phyloP scores from a whole-genome alignment of 2,888 invertebrate species.

The Rhorus exstirpatorius region DNA sequence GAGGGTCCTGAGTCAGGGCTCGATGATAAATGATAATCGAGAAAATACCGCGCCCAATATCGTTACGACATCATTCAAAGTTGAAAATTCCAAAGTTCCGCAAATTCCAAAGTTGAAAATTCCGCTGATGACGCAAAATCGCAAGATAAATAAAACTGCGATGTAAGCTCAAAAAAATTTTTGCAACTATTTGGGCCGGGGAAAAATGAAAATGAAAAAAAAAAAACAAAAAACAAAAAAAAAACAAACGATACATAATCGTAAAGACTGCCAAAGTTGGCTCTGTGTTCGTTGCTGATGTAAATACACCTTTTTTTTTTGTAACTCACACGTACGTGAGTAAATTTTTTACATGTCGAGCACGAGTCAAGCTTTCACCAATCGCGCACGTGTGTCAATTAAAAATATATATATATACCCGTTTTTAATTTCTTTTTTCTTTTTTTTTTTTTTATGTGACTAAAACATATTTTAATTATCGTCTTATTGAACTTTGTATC shows the following conservation, averaged over 20 bases:
- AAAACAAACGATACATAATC: neutral
- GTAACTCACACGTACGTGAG: neutral
- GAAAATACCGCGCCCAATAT: constrained; percentile 62
- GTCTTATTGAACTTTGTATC: constrained; percentile 14
- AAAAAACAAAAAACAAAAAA: neutral
- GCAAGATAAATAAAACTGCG: constrained; percentile 34
- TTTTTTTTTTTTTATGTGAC: constrained; percentile 7
- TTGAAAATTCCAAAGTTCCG: constrained; percentile 32
- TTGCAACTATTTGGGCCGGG: neutral
- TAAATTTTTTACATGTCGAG: neutral
- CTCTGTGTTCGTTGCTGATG: constrained; percentile 11
- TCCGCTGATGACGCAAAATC: constrained; percentile 32
- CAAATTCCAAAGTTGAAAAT: constrained; percentile 37
- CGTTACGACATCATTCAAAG: constrained; percentile 7
- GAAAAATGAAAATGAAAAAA: constrained; percentile 8
- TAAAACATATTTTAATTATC: neutral
- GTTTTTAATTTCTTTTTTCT: no score
- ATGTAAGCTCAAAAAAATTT: neutral
- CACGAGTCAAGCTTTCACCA: no score
- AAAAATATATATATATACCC: no score
- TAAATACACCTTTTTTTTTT: constrained; percentile 14
- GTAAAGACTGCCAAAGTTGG: neutral
- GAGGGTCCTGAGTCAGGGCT: constrained; percentile 33
- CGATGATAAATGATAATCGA: constrained; percentile 46
- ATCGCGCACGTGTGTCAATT: no score